Base-by-base conservation (phyloP, 1,140 invertebrate species). In the Cataglyphis hispanica region DNA sequence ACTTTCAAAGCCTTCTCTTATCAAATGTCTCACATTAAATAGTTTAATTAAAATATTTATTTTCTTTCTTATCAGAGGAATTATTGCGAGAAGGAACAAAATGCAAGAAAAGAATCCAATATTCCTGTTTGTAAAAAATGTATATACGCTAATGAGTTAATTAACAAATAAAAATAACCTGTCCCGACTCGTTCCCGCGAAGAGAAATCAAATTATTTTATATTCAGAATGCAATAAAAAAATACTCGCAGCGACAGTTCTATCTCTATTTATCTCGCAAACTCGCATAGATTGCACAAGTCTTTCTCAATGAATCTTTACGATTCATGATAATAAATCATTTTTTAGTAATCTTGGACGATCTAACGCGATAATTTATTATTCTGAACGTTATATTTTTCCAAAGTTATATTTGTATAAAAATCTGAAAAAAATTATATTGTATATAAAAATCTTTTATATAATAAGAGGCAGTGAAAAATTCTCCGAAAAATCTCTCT, bases 341-440 rank as follows among this genome's bases (percentile, higher is more conserved):
- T 61, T 27, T 27, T 27, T 77, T 76, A 34, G 27, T 60, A 27
- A 40, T 34, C 7, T 43, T 31, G 31, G 13, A 58, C 8, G 53
- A 22, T 40, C 13, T 4, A 76, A 61, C 56, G 10, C 16, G 43
- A 64, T 77, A 64, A 77, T 64, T 64, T 10, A 64, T 64, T 77
- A 22, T 46, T 40, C 10, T 19, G 19, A 63, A 63, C 16, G 11
- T 76, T 16, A 8, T 27, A 27, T 13, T n/a, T 1, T 3, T 34
- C 25, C 69, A 27, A 50, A 50, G 3, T 50, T 50, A 19, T 50
- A 50, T 19, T 50, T 58, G 8, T 13, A n/a, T 11, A 13, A 58
- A 58, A n/a, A 22, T 75, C 16, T 19, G 13, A 53, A 34, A 53
- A 16, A 1, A 43, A 43, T 31, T 31, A 31, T 31, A 43, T 10